phyloP scores from a whole-genome alignment of 2,888 invertebrate species.

The Cerastis rubricosa region DNA sequence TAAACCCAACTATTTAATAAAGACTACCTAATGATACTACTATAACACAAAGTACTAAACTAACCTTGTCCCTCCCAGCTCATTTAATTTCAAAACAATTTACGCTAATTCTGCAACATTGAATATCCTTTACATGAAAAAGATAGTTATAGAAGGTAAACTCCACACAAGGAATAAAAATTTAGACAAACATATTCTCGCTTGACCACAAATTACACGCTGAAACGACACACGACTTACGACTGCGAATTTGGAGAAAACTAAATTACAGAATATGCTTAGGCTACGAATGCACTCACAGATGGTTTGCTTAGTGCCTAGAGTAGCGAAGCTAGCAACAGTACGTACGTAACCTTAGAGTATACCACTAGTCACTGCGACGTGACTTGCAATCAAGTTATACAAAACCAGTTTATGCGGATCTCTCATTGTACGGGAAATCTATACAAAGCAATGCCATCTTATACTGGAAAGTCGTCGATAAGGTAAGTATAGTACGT shows the following conservation, averaged over 20 bases:
- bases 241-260: neutral
- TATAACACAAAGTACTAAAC: constrained; percentile 4
- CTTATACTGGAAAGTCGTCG: too few species aligned
- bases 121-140: constrained; percentile 20
- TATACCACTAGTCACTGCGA: neutral
- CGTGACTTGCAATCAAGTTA: neutral
- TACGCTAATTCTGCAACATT: constrained; percentile 28
- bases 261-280: too few species aligned
- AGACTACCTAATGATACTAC: constrained; percentile 5
- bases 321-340: neutral
- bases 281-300: neutral
- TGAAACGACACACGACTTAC: neutral
- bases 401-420: too few species aligned
- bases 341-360: neutral
- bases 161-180: neutral
- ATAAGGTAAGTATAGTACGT: too few species aligned
- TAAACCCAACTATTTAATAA: constrained; percentile 17
- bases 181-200: neutral
- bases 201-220: neutral
- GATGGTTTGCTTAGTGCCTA: neutral
- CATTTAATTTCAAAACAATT: constrained; percentile 36
- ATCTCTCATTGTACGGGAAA: too few species aligned
- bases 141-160: neutral
- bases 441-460: too few species aligned
- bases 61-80: neutral